phyloP scores from a whole-genome alignment of 2,113 vertebrate species.

The Lamprotornis superbus region DNA sequence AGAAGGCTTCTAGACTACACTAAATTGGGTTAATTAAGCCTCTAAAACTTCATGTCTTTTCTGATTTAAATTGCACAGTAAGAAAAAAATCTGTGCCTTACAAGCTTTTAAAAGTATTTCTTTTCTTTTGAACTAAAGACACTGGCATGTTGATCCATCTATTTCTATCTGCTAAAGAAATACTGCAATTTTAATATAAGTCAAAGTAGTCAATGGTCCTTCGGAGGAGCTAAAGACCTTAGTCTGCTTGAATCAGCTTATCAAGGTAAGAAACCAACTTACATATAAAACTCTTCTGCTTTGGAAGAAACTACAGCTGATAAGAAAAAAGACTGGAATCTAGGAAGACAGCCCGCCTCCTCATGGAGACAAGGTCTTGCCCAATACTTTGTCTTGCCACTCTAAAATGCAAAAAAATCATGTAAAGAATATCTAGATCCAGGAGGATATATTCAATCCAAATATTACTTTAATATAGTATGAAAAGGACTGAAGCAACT shows the following conservation, averaged over 20 bases:
- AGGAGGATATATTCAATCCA: not conserved
- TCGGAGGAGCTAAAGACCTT: not conserved
- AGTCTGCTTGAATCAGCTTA: not conserved
- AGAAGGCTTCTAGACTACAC: not conserved
- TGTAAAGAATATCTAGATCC: not conserved
- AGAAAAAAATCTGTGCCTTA: not conserved
- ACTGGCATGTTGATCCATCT: not conserved
- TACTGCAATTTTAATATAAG: not conserved
- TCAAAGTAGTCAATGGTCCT: not conserved
- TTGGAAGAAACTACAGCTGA: not conserved
- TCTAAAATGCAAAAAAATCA: not conserved
- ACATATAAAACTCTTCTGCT: not conserved
- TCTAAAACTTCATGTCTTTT: not conserved
- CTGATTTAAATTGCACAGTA: not conserved
- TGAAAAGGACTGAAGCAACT: not conserved
- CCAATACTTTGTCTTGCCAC: not conserved
- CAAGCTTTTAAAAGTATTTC: not conserved
- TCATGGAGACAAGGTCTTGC: not conserved
- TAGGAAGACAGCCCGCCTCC: not conserved
- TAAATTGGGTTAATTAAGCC: not conserved
- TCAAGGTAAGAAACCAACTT: not conserved
- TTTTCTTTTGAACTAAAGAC: not conserved
- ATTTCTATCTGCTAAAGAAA: not conserved
- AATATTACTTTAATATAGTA: not conserved
- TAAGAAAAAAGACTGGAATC: not conserved